phyloP scores from a whole-genome alignment of 2,113 vertebrate species.

The Zosterops japonicus region DNA sequence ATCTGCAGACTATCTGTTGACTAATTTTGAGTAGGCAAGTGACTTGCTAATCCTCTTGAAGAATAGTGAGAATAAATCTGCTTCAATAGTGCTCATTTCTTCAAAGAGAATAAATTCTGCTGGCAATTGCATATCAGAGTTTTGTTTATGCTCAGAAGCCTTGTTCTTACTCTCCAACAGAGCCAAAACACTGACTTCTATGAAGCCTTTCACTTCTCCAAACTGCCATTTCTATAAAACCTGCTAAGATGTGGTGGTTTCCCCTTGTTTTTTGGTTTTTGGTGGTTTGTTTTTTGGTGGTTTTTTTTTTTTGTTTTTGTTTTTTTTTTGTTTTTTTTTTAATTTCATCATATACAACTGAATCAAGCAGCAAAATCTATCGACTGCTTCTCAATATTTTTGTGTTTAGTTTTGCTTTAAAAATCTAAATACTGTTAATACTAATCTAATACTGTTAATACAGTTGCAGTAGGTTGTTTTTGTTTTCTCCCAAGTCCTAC shows the following conservation, averaged over 20 bases:
- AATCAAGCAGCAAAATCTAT: background rate
- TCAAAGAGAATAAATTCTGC: background rate
- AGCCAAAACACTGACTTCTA: background rate
- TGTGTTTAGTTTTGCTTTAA: background rate
- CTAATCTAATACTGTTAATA: background rate
- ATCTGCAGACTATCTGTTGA: background rate
- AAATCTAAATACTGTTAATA: background rate
- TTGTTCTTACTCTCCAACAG: background rate
- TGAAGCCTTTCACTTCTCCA: background rate
- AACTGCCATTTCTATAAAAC: background rate
- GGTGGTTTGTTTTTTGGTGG: background rate
- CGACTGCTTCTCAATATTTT: background rate
- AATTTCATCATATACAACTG: background rate
- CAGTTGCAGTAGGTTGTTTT: background rate
- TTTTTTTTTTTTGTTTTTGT: rapidly evolving
- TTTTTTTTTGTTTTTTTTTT: rapidly evolving
- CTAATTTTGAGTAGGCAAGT: background rate
- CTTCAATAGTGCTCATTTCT: background rate
- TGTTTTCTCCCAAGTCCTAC: background rate
- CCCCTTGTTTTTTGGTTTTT: rapidly evolving
- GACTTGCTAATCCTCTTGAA: background rate
- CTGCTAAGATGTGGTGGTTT: background rate
- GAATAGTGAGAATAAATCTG: slow-evolving; percentile 2
- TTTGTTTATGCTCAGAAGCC: background rate
- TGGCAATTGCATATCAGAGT: background rate